Evolutionary conservation across 2,888 invertebrate genomes (phyloP).

Genomic region (Luperina testacea): DNA sequence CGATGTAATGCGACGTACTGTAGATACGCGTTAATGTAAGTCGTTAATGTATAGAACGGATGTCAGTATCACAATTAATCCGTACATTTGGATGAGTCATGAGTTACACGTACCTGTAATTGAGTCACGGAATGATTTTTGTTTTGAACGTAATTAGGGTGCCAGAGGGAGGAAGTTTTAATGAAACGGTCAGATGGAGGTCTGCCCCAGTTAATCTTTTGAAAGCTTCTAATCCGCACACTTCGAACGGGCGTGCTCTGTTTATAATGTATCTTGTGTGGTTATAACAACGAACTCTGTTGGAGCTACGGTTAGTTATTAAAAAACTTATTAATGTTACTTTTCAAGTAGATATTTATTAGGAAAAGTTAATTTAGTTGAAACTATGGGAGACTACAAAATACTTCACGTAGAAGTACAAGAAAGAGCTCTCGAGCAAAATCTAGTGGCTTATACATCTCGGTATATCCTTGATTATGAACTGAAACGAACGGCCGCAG

Average conservation of each 20-base stretch:
- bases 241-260: constrained; percentile 72
- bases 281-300: constrained; percentile 48
- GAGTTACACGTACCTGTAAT: constrained; percentile 68
- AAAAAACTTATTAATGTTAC: constrained; percentile 48
- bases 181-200: constrained; percentile 80
- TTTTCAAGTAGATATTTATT: constrained; percentile 39
- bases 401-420: constrained; percentile 20
- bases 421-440: constrained; percentile 26
- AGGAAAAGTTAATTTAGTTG: constrained; percentile 41
- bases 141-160: constrained; percentile 77
- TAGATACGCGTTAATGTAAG: not conserved
- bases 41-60: constrained; percentile 22
- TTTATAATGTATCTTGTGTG: constrained; percentile 66
- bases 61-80: constrained; percentile 53
- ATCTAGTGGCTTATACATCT: constrained; percentile 49
- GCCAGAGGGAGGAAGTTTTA: constrained; percentile 76
- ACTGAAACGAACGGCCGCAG: constrained; percentile 16
- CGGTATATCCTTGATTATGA: constrained; percentile 46
- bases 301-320: constrained; percentile 34
- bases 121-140: constrained; percentile 77
- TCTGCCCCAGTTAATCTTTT: constrained; percentile 82
- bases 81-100: constrained; percentile 52
- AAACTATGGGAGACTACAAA: constrained; percentile 34
- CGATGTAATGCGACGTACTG: constrained; percentile 13
- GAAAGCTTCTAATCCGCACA: constrained; percentile 81